Evolutionary conservation across 2,113 vertebrate species (phyloP).

Genomic region (Lophius piscatorius): DNA sequence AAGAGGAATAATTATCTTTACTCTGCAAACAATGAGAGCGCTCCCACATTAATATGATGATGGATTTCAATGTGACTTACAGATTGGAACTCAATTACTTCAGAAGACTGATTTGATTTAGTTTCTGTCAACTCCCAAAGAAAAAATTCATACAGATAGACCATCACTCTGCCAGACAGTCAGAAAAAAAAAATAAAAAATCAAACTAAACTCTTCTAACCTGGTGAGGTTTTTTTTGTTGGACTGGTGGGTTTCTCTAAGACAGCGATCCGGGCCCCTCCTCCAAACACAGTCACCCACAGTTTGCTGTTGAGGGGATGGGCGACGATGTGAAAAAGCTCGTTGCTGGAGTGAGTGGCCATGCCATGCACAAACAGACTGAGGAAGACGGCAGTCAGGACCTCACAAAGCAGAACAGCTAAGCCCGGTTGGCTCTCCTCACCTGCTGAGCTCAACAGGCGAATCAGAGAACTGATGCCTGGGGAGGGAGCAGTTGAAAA

Average conservation of each 20-base stretch:
- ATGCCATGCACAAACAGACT: conserved; percentile 95
- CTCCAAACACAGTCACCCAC: conserved; percentile 94
- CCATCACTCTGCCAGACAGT: not conserved
- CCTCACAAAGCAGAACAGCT: conserved; percentile 92
- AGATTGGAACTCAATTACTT: conserved; percentile 38
- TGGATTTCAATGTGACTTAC: conserved; percentile 43
- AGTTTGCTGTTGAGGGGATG: conserved; percentile 94
- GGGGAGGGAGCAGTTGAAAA: not conserved
- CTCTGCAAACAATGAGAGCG: conserved; percentile 8
- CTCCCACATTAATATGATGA: conserved; percentile 66
- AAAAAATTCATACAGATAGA: conserved; percentile 8
- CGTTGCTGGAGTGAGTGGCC: conserved; percentile 94
- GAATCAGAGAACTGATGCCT: conserved; percentile 87
- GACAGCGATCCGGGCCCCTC: conserved; percentile 83
- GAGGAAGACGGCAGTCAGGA: conserved; percentile 93
- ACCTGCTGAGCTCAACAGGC: conserved; percentile 87
- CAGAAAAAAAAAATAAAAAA: not conserved
- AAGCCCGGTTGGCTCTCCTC: conserved; percentile 93
- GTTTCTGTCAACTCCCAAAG: conserved; percentile 29
- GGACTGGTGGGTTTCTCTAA: conserved; percentile 74
- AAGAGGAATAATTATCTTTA: not conserved
- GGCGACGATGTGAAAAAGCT: conserved; percentile 90
- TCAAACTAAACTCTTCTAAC: conserved; percentile 72
- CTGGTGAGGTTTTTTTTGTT: conserved; percentile 74
- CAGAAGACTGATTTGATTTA: conserved; percentile 40